These are phyloP conservation scores for Columba janthina DNA, from an alignment of 2,113 vertebrate species.

Conservation along the genomic window DNA sequence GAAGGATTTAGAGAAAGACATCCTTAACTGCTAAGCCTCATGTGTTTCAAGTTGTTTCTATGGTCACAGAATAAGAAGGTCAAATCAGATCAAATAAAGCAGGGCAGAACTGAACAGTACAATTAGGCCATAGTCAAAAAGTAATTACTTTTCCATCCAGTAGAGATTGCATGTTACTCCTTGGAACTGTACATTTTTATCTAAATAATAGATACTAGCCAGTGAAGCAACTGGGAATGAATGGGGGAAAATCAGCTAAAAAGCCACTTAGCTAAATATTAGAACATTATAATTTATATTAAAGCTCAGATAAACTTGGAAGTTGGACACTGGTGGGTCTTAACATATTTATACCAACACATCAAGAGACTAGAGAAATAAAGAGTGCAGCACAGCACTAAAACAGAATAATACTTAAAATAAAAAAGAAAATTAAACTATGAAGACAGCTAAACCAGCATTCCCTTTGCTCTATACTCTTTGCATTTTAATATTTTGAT, in stretches of 20 bases:
- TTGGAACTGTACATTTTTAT: background rate
- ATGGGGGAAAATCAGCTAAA: background rate
- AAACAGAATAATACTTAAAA: background rate
- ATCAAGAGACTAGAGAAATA: background rate
- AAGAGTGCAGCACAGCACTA: background rate
- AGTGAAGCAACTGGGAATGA: background rate
- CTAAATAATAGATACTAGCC: constrained; percentile 3
- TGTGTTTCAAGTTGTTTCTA: constrained; percentile 48
- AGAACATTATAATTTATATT: background rate
- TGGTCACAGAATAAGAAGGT: constrained; percentile 51
- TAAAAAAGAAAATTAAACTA: background rate
- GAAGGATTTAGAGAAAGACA: background rate
- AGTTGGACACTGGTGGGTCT: background rate
- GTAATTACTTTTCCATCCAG: constrained; percentile 28
- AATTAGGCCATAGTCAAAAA: constrained; percentile 46
- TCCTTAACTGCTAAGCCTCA: background rate
- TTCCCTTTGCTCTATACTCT: background rate
- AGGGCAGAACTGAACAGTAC: background rate
- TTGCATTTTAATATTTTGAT: background rate
- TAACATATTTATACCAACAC: background rate
- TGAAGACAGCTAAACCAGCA: background rate
- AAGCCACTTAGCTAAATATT: background rate
- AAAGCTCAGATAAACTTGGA: constrained; percentile 29
- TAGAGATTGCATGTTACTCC: background rate
- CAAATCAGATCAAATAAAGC: constrained; percentile 21